Evolutionary conservation across 2,888 invertebrate species (phyloP).

Genomic region (Caenorhabditis macrosperma): DNA sequence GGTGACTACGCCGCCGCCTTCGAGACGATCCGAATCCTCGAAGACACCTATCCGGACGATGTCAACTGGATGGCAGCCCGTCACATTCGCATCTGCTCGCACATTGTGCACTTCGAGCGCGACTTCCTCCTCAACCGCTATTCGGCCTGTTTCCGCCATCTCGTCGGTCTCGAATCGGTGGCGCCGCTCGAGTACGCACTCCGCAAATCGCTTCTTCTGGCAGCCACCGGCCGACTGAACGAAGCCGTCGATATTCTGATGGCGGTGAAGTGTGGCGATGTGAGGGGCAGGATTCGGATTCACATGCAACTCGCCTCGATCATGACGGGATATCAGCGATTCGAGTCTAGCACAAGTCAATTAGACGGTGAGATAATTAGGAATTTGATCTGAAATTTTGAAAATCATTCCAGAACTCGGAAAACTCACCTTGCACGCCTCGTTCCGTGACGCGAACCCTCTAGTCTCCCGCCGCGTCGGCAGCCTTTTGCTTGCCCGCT

Average conservation of each 20-base stretch:
- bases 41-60: slow-evolving; percentile 9
- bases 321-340: not conserved
- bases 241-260: slow-evolving; percentile 4
- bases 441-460: slow-evolving; percentile 7
- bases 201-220: slow-evolving; percentile 26
- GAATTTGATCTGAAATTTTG: no score
- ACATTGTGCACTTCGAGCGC: slow-evolving; percentile 48
- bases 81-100: slow-evolving; percentile 44
- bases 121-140: slow-evolving; percentile 34
- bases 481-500: not conserved
- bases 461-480: slow-evolving; percentile 29
- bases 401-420: slow-evolving; percentile 8
- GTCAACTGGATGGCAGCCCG: slow-evolving; percentile 52
- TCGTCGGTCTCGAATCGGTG: slow-evolving; percentile 7
- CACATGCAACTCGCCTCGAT: slow-evolving; percentile 43
- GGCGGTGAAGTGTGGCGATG: slow-evolving; percentile 20
- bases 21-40: not conserved
- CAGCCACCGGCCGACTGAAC: not conserved
- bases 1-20: slow-evolving; percentile 47
- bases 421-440: not conserved
- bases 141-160: slow-evolving; percentile 16
- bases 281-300: slow-evolving; percentile 15
- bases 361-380: no score
- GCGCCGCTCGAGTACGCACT: slow-evolving; percentile 41
- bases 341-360: no score